These are phyloP conservation scores for Eudasyphora cyanicolor DNA, from an alignment of 2,888 invertebrate species.

Conservation along the genomic window DNA sequence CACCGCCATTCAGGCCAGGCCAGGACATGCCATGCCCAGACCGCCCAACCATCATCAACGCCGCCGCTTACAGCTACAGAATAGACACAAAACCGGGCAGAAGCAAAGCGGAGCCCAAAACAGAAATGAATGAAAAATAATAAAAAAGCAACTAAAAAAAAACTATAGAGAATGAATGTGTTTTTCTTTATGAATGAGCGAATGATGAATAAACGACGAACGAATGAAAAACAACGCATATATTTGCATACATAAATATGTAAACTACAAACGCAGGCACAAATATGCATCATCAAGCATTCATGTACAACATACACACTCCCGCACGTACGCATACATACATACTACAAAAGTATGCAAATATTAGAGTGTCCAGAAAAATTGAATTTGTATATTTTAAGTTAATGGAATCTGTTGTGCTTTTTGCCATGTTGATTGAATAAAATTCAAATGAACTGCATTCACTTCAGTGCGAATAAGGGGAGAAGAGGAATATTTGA, in stretches of 20 bases:
- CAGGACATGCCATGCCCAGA: background rate
- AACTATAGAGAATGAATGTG: background rate
- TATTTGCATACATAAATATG: background rate
- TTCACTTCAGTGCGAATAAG: too few relatives aligned
- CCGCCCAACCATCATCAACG: background rate
- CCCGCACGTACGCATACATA: background rate
- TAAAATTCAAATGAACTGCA: too few relatives aligned
- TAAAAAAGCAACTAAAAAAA: background rate
- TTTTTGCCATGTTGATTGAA: too few relatives aligned
- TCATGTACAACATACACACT: too few relatives aligned
- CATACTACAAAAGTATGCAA: background rate
- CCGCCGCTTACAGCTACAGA: background rate
- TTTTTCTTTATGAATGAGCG: constrained; percentile 24
- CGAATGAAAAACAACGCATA: background rate
- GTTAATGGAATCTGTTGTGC: too few relatives aligned
- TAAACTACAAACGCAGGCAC: too few relatives aligned
- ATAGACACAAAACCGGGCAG: background rate
- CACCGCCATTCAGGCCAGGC: constrained; percentile 27
- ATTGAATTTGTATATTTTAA: too few relatives aligned
- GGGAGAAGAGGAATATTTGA: too few relatives aligned
- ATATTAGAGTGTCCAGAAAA: background rate
- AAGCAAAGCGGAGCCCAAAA: background rate
- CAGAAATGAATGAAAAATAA: background rate
- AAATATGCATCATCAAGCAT: too few relatives aligned
- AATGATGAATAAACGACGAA: constrained; percentile 16